Evolutionary conservation across 2,113 vertebrate species (phyloP).

Genomic region (Pao palembangensis): DNA sequence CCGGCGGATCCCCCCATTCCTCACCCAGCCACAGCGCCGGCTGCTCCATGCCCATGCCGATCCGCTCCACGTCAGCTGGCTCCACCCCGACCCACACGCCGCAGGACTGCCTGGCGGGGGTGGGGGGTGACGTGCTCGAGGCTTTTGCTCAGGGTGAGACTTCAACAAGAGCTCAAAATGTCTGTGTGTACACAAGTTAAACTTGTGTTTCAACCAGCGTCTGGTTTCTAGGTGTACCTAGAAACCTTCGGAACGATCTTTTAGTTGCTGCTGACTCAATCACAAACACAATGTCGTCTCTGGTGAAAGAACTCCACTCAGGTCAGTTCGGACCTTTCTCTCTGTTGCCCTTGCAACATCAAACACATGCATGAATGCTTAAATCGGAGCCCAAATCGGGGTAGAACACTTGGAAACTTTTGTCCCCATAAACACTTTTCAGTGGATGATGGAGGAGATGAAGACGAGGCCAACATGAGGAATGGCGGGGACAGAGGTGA

Average conservation of each 20-base stretch:
- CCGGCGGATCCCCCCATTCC: slow-evolving; percentile 84
- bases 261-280: slow-evolving; percentile 94
- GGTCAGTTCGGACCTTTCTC: slow-evolving; percentile 63
- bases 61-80: slow-evolving; percentile 85
- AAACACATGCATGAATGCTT: no score
- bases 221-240: slow-evolving; percentile 81
- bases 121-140: slow-evolving; percentile 86
- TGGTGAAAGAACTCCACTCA: slow-evolving; percentile 96
- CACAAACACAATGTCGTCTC: slow-evolving; percentile 93
- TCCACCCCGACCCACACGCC: slow-evolving; percentile 87
- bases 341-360: neutral
- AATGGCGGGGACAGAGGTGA: slow-evolving; percentile 89
- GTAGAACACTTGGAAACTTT: neutral
- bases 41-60: slow-evolving; percentile 87
- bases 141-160: slow-evolving; percentile 86
- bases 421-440: slow-evolving; percentile 23
- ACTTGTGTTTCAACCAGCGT: neutral
- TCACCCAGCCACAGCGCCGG: slow-evolving; percentile 85
- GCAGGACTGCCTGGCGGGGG: slow-evolving; percentile 81
- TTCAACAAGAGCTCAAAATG: neutral
- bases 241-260: slow-evolving; percentile 91
- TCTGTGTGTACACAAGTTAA: neutral
- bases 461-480: slow-evolving; percentile 84
- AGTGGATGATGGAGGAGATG: slow-evolving; percentile 86
- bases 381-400: neutral